Evolutionary conservation across 1,140 invertebrate species (phyloP).

Genomic region (Cydia splendana): DNA sequence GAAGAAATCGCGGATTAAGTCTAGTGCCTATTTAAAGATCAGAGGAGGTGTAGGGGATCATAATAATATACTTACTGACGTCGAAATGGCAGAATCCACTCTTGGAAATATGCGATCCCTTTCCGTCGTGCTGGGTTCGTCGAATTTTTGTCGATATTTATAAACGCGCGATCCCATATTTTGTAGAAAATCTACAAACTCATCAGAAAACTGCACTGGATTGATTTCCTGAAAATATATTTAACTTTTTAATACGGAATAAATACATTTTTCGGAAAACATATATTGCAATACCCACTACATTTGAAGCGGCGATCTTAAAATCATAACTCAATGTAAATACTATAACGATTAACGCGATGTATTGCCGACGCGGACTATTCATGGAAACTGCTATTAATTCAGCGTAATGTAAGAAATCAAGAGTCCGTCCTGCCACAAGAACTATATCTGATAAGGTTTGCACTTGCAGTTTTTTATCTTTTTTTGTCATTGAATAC

Average conservation of each 20-base stretch:
- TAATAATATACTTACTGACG: constrained; percentile 2
- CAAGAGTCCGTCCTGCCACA: background rate
- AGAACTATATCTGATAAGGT: constrained; percentile 18
- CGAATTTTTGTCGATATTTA: constrained; percentile 33
- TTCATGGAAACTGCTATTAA: constrained; percentile 12
- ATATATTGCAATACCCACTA: background rate
- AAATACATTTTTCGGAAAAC: background rate
- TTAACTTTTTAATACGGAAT: background rate
- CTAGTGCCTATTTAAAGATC: too few relatives aligned
- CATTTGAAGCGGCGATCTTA: background rate
- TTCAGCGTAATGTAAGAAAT: background rate
- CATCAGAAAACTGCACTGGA: constrained; percentile 35
- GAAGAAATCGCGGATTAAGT: too few relatives aligned
- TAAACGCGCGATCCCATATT: constrained; percentile 43
- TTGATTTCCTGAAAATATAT: constrained; percentile 27
- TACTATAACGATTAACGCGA: constrained; percentile 14
- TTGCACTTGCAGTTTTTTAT: background rate
- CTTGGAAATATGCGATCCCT: background rate
- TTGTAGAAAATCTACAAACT: constrained; percentile 44
- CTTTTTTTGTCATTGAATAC: constrained; percentile 12
- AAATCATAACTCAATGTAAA: background rate
- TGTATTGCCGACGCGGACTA: constrained; percentile 1
- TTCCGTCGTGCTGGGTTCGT: background rate
- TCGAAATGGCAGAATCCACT: background rate
- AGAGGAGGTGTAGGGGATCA: too few relatives aligned